Evolutionary conservation across 2,797 vertebrate genomes (phyloP), one percentile per base, ranked within the genome.

Genomic region (Phataginus tetradactyla): DNA sequence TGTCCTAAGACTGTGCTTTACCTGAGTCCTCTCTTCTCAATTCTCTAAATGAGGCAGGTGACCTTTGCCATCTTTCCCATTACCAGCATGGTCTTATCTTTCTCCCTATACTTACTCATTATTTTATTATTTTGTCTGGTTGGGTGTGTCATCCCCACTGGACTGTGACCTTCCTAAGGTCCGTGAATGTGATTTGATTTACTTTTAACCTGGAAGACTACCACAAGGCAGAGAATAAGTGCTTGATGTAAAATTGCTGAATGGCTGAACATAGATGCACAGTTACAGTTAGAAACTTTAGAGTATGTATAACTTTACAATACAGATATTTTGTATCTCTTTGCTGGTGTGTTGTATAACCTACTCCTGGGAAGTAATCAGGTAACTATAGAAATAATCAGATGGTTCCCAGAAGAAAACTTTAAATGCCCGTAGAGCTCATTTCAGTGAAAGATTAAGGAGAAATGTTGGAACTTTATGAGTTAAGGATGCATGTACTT

Each of bases 111-210:
- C 78, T 92, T 86, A 64, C 9, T 86, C 68, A 88, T 68, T 75
- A 39, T 39, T 63, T 88, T 90, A 79, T 94, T 64, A 32, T 63
- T 66, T 96, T 94, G 71, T 93, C 75, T 72, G n/a, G 61, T 77
- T 55, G 90, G 94, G 74, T 63, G 83, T 90, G 69, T 83, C 49
- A 25, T 72, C 20, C 11, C 21, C 34, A 34, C 20, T 85, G 81
- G 72, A 92, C 90, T 86, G 13, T 94, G 87, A 77, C 77, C 45
- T 68, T 90, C 71, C 61, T 74, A 85, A 49, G 77, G 18, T 55
- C 77, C 66, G 34, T 3, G 55, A 3, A 3, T 5, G 20, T 7
- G 6, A 21, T 21, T 21, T 29, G 53, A 66, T 39, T 86, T 25
- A 86, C n/a, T 72, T 92, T 86, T 90, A 77, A 85, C 53, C 49